These are phyloP conservation scores for Brenthis hecate DNA, from an alignment of 2,888 invertebrate genomes.

Conservation along the genomic window DNA sequence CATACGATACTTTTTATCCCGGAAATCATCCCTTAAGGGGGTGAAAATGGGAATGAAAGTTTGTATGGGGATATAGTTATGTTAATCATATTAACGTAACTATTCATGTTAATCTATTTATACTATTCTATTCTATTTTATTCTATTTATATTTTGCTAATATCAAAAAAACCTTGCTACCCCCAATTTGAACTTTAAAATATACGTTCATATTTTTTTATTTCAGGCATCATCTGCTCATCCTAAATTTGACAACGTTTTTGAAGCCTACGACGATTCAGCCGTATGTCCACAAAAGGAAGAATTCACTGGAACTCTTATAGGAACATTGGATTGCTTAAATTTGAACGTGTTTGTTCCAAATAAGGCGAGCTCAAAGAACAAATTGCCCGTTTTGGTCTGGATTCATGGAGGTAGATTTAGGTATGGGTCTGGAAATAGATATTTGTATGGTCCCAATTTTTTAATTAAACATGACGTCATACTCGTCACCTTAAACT, in stretches of 20 bases:
- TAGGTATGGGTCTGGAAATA: conserved; percentile 52
- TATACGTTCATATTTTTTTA: conserved; percentile 38
- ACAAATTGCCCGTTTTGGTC: conserved; percentile 57
- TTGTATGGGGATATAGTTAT: too few relatives aligned
- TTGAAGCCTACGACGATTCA: conserved; percentile 52
- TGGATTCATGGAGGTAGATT: conserved; percentile 67
- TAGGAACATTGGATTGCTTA: conserved; percentile 79
- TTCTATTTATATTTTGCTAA: too few relatives aligned
- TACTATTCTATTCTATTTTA: too few relatives aligned
- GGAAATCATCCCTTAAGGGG: too few relatives aligned
- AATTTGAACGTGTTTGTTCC: conserved; percentile 84
- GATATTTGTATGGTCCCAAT: conserved; percentile 49
- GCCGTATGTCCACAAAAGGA: conserved; percentile 57
- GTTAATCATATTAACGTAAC: too few relatives aligned
- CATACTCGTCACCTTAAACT: conserved; percentile 50
- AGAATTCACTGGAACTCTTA: conserved; percentile 44
- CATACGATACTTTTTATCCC: too few relatives aligned
- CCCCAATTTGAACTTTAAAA: not conserved
- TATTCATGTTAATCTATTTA: too few relatives aligned
- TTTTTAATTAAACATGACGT: conserved; percentile 44
- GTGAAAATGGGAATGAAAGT: too few relatives aligned
- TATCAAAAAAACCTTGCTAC: too few relatives aligned
- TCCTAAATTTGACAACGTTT: conserved; percentile 49
- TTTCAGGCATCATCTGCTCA: conserved; percentile 50
- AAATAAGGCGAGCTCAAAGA: conserved; percentile 37